Conservation (phyloP, 2,888 invertebrate species). For the Isotomurus palustris region DNA sequence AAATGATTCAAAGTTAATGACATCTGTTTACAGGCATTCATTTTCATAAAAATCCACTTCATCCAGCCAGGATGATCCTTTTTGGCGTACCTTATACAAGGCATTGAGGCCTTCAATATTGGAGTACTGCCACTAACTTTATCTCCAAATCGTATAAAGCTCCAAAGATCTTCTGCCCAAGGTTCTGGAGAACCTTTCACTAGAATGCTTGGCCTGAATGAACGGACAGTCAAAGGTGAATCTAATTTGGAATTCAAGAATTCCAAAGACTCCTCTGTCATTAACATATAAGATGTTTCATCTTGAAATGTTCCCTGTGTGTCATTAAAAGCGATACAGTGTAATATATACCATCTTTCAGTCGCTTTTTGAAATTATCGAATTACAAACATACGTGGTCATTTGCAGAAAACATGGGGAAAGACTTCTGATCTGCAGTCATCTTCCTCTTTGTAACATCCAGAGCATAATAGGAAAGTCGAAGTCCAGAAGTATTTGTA, state of each 20-base stretch:
- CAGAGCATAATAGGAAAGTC: slow-evolving; percentile 26
- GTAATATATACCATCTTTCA: neutral
- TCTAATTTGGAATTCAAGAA: slow-evolving; percentile 29
- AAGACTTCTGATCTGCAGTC: slow-evolving; percentile 12
- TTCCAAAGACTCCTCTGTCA: slow-evolving; percentile 35
- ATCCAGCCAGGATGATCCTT: neutral
- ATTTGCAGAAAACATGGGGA: slow-evolving; percentile 16
- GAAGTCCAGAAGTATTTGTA: slow-evolving; percentile 17
- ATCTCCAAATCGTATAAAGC: slow-evolving; percentile 30
- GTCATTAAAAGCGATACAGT: neutral
- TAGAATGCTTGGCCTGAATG: slow-evolving; percentile 35
- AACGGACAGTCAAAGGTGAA: slow-evolving; percentile 16
- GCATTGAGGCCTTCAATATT: slow-evolving; percentile 32
- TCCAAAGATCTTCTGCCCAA: slow-evolving; percentile 40
- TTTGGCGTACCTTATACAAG: slow-evolving; percentile 31
- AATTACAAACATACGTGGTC: slow-evolving; percentile 17
- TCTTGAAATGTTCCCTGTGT: slow-evolving; percentile 40
- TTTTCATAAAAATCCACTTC: neutral
- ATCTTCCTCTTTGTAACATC: slow-evolving; percentile 21
- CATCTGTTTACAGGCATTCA: neutral
- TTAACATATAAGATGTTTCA: slow-evolving; percentile 41
- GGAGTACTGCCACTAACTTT: slow-evolving; percentile 22
- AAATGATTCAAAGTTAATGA: neutral
- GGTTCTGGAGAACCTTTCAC: slow-evolving; percentile 31
- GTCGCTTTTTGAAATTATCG: neutral